Evolutionary conservation across 2,888 invertebrate genomes (phyloP).

Genomic region (Himalopsyche tibetana): DNA sequence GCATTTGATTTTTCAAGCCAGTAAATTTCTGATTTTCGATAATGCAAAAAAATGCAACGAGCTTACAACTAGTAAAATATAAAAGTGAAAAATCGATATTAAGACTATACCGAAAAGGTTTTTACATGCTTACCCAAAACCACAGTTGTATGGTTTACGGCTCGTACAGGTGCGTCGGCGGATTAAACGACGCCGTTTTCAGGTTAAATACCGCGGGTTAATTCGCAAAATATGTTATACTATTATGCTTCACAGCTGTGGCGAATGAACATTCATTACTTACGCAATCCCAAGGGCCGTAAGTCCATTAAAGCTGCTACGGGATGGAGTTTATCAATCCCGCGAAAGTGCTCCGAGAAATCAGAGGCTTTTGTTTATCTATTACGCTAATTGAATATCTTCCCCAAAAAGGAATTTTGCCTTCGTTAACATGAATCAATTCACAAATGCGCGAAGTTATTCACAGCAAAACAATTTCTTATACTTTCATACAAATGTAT

Average conservation of each 20-base stretch:
- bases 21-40: too few species aligned
- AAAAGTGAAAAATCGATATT: too few species aligned
- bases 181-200: conserved; percentile 20
- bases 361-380: conserved; percentile 10
- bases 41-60: too few species aligned
- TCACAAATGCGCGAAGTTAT: background rate
- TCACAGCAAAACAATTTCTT: background rate
- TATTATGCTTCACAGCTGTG: conserved; percentile 1
- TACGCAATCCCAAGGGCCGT: conserved; percentile 19
- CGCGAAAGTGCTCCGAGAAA: conserved; percentile 16
- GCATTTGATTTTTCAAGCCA: too few species aligned
- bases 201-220: conserved; percentile 26
- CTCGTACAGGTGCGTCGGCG: conserved; percentile 7
- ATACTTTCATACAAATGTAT: too few species aligned
- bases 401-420: background rate
- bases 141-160: background rate
- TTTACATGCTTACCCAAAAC: too few species aligned
- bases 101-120: too few species aligned
- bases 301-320: conserved; percentile 2
- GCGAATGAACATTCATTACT: conserved; percentile 26
- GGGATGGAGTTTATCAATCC: conserved; percentile 30
- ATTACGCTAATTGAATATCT: conserved; percentile 26
- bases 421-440: background rate
- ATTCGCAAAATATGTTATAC: conserved; percentile 23
- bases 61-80: too few species aligned